Percentiles rank a stretch among this genome's conserved stretches.
These are phyloP conservation scores for Tichodroma muraria DNA, from an alignment of 2,113 vertebrate species.

Conservation along the genomic window DNA sequence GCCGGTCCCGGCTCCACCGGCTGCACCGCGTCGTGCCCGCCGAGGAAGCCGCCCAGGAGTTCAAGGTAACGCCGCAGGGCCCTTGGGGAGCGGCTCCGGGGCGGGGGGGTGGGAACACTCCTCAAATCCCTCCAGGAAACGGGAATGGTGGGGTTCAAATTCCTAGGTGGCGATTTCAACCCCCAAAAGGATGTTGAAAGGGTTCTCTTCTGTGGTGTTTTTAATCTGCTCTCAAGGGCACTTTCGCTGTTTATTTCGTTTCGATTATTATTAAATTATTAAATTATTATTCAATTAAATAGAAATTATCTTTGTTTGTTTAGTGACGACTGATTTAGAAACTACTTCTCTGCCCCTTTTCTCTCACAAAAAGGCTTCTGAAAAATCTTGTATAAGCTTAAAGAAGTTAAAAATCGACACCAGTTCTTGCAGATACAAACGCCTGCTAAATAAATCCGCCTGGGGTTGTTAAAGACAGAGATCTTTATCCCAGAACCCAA, in stretches of 20 bases:
- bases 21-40: background rate
- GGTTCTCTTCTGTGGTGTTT: background rate
- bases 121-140: no score
- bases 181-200: background rate
- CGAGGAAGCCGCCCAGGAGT: background rate
- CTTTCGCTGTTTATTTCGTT: accelerated
- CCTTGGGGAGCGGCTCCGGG: background rate
- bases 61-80: background rate
- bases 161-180: no score
- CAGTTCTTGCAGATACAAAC: background rate
- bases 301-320: background rate
- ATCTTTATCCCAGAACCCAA: background rate
- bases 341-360: background rate
- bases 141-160: background rate
- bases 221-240: background rate
- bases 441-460: background rate
- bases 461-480: no score
- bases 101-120: background rate
- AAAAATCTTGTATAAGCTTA: background rate
- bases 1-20: background rate
- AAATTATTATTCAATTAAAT: no score
- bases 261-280: no score
- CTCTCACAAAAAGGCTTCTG: background rate
- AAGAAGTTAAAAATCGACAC: no score
- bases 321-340: background rate